phyloP scores from a whole-genome alignment of 1,140 invertebrate species.

The Anoplolepis gracilipes region DNA sequence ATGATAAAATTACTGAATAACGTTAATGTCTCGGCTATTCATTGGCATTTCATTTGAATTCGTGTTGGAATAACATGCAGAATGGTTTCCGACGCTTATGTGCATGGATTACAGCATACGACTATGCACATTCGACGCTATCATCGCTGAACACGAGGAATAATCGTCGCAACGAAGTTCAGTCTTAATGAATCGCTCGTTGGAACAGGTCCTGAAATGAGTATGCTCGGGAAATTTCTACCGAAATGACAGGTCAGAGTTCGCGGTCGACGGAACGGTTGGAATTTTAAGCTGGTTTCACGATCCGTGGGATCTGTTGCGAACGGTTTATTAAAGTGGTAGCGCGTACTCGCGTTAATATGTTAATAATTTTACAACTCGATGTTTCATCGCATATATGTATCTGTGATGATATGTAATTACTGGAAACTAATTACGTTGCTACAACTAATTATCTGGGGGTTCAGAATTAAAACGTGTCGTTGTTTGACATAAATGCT shows the following conservation, averaged over 20 bases:
- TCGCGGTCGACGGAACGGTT: slow-evolving; percentile 51
- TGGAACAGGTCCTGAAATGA: slow-evolving; percentile 69
- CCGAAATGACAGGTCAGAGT: slow-evolving; percentile 68
- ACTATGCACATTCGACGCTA: slow-evolving; percentile 30
- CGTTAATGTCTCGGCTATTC: slow-evolving; percentile 3
- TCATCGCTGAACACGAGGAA: slow-evolving; percentile 38
- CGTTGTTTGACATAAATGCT: slow-evolving; percentile 3
- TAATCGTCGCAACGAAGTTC: slow-evolving; percentile 62
- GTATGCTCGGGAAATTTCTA: slow-evolving; percentile 67
- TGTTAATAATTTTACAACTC: slow-evolving; percentile 50
- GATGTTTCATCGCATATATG: not conserved
- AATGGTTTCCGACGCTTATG: not conserved
- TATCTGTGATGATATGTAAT: slow-evolving; percentile 21
- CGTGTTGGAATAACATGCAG: not conserved
- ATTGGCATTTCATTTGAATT: slow-evolving; percentile 1
- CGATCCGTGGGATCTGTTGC: slow-evolving; percentile 43
- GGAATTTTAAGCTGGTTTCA: slow-evolving; percentile 51
- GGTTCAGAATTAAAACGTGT: slow-evolving; percentile 6
- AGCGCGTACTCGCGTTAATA: slow-evolving; percentile 36
- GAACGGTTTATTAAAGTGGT: slow-evolving; percentile 49
- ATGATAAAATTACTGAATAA: slow-evolving; percentile 33
- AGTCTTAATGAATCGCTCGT: slow-evolving; percentile 69
- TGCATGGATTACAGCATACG: slow-evolving; percentile 27
- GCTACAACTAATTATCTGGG: slow-evolving; percentile 30
- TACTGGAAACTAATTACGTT: slow-evolving; percentile 57